These are phyloP conservation scores for Tipula unca DNA, from an alignment of 2,888 invertebrate genomes.

Conservation along the genomic window DNA sequence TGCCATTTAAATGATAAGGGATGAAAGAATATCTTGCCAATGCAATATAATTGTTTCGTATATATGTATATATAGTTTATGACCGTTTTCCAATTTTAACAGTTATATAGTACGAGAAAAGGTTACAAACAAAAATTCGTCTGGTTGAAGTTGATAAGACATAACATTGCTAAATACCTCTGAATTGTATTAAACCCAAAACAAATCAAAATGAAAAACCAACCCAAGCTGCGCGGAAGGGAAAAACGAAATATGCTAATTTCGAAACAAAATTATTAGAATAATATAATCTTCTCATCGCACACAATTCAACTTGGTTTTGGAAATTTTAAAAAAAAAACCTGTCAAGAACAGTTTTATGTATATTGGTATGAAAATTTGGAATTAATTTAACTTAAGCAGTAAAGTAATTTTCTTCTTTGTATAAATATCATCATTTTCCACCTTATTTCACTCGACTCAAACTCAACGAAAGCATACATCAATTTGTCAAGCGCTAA, in stretches of 20 bases:
- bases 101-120: neutral
- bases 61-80: too few relatives aligned
- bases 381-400: neutral
- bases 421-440: neutral
- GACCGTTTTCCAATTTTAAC: neutral
- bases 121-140: neutral
- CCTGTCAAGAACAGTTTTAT: neutral
- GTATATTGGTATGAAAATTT: neutral
- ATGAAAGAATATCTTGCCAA: neutral
- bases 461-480: neutral
- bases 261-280: neutral
- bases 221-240: neutral
- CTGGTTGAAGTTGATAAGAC: neutral
- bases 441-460: neutral
- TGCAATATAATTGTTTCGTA: neutral
- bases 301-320: neutral
- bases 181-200: neutral
- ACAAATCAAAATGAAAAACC: neutral
- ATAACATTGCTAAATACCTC: neutral
- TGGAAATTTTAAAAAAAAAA: neutral
- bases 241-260: neutral
- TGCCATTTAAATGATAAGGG: neutral
- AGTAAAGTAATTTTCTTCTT: neutral
- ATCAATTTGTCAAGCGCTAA: neutral
- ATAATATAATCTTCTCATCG: neutral